phyloP scores from a whole-genome alignment of 2,797 vertebrate genomes.

The Pantherophis alleghaniensis region DNA sequence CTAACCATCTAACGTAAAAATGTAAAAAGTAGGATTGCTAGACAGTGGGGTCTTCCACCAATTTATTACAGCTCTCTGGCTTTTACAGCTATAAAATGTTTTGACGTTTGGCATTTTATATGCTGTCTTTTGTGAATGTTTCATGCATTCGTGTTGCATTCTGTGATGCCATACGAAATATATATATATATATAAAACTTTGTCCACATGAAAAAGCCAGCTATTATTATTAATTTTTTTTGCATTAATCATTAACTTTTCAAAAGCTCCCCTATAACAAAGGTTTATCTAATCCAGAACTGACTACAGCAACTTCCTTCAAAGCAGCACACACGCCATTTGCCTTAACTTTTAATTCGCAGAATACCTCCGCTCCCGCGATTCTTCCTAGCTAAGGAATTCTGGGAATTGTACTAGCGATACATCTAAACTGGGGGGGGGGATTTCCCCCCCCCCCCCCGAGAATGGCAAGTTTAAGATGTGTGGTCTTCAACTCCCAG shows the following conservation, averaged over 20 bases:
- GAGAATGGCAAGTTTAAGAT: neutral
- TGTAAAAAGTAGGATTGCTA: neutral
- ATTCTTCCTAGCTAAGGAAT: neutral
- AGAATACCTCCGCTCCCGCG: neutral
- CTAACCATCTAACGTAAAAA: constrained; percentile 81
- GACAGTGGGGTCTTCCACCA: neutral
- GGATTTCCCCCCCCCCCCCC: too few species aligned
- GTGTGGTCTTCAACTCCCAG: neutral
- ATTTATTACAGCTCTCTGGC: neutral
- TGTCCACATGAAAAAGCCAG: neutral
- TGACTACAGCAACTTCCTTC: neutral
- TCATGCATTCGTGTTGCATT: neutral
- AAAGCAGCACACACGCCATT: neutral
- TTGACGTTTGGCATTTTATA: neutral
- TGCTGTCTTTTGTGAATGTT: neutral
- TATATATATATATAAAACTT: too few species aligned
- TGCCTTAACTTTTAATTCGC: neutral
- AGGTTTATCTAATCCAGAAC: neutral
- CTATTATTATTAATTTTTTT: neutral
- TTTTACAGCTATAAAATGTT: neutral
- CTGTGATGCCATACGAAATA: neutral
- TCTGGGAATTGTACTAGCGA: neutral
- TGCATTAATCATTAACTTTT: neutral
- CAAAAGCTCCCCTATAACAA: neutral
- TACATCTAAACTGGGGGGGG: too few species aligned